phyloP scores from a whole-genome alignment of 2,888 invertebrate species.

The Argyra leucocephala region DNA sequence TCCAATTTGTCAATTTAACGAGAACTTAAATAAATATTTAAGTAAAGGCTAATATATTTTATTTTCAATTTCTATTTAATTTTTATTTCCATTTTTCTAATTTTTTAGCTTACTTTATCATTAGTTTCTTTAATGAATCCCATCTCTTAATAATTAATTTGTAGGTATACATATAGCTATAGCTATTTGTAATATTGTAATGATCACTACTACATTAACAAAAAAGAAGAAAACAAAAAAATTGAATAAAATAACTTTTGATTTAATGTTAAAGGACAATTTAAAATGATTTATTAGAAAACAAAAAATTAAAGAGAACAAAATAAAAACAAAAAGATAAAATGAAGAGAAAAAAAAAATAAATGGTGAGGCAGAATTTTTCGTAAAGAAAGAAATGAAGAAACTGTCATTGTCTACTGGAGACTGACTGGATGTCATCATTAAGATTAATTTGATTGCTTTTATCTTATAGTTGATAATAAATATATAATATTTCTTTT shows the following conservation, averaged over 20 bases:
- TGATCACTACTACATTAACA: too few relatives aligned
- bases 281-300: neutral
- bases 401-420: too few relatives aligned
- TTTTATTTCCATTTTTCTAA: neutral
- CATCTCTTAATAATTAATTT: neutral
- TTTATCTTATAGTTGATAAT: too few relatives aligned
- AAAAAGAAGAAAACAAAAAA: neutral
- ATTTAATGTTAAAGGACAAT: neutral
- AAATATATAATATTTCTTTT: too few relatives aligned
- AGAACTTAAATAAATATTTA: neutral
- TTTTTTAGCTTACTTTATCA: neutral
- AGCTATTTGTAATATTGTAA: too few relatives aligned
- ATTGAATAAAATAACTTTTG: neutral
- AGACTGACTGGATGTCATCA: too few relatives aligned
- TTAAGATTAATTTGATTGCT: too few relatives aligned
- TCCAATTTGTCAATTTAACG: neutral
- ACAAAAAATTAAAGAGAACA: neutral
- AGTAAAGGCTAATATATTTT: neutral
- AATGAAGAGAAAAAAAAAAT: too few relatives aligned
- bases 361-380: too few relatives aligned
- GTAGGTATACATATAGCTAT: neutral
- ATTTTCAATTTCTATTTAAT: neutral
- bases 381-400: too few relatives aligned
- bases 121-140: neutral
- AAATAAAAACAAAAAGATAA: too few relatives aligned